phyloP scores from a whole-genome alignment of 2,888 invertebrate genomes.

The Petrolisthes cinctipes region DNA sequence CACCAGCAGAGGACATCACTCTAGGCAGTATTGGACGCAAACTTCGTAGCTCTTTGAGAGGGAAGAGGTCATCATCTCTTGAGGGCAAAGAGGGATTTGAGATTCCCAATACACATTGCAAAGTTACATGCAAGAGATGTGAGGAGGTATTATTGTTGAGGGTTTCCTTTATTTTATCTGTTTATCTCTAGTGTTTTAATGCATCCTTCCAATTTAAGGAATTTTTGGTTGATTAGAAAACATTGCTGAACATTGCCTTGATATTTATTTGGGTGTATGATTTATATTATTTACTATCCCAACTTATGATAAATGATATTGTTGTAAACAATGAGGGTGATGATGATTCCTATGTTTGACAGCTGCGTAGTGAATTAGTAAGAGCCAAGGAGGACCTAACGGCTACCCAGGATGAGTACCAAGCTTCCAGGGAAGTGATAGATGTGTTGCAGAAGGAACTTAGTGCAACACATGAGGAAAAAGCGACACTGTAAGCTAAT shows the following conservation, averaged over 20 bases:
- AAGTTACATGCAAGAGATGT: slow-evolving; percentile 39
- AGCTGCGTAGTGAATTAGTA: slow-evolving; percentile 43
- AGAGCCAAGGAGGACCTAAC: slow-evolving; percentile 67
- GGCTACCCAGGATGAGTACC: slow-evolving; percentile 69
- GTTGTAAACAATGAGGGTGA: neutral
- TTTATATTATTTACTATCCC: too few relatives aligned
- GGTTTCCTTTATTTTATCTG: neutral
- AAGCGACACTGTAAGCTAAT: slow-evolving; percentile 68
- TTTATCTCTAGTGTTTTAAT: neutral
- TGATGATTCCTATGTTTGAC: neutral
- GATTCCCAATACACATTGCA: slow-evolving; percentile 31
- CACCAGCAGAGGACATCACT: slow-evolving; percentile 41
- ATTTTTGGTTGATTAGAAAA: neutral
- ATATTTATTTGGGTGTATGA: too few relatives aligned
- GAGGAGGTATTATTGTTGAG: slow-evolving; percentile 44
- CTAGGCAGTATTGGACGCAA: slow-evolving; percentile 35
- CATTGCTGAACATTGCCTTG: neutral
- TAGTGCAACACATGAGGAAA: slow-evolving; percentile 68
- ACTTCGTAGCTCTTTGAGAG: slow-evolving; percentile 39
- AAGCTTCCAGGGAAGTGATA: slow-evolving; percentile 70
- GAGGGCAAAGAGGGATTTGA: slow-evolving; percentile 47
- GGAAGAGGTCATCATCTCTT: slow-evolving; percentile 31
- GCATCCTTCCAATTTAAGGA: slow-evolving; percentile 3
- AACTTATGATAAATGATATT: too few relatives aligned
- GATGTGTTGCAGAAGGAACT: slow-evolving; percentile 69